Conservation (phyloP, 2,113 vertebrate genomes). For the Ardeotis arabs region DNA sequence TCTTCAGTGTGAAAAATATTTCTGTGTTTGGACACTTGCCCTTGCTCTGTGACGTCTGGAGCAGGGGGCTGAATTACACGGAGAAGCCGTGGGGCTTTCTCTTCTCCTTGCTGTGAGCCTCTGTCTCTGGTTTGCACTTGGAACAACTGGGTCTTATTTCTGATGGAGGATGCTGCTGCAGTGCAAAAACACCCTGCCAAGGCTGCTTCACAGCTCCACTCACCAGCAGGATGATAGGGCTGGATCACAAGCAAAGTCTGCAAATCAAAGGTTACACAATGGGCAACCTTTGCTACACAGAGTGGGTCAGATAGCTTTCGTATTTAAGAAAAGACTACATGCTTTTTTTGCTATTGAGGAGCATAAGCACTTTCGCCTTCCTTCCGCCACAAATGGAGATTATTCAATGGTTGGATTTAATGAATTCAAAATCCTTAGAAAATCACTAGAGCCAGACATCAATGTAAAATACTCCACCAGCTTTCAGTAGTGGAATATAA, state of each 20-base stretch:
- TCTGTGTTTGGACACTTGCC: neutral
- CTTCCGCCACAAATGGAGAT: slow-evolving; percentile 45
- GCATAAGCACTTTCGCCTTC: slow-evolving; percentile 40
- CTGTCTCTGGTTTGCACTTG: neutral
- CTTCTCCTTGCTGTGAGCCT: neutral
- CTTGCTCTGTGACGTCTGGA: neutral
- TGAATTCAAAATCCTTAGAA: slow-evolving; percentile 73
- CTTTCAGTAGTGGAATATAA: slow-evolving; percentile 66
- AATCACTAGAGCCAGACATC: slow-evolving; percentile 62
- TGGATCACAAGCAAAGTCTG: neutral
- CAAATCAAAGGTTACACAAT: neutral
- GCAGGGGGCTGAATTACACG: neutral
- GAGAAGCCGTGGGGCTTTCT: neutral
- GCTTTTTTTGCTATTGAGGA: neutral
- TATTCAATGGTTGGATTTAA: slow-evolving; percentile 64
- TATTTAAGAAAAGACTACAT: slow-evolving; percentile 10
- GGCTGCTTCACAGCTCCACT: neutral
- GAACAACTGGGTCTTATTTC: slow-evolving; percentile 27
- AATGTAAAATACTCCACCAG: slow-evolving; percentile 71
- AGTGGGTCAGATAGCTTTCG: neutral
- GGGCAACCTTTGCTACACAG: neutral
- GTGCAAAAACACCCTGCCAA: neutral
- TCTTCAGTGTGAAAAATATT: neutral
- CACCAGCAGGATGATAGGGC: neutral
- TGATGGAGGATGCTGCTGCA: neutral